These are phyloP conservation scores for Columba livia DNA, from an alignment of 2,113 vertebrate species.

Conservation along the genomic window DNA sequence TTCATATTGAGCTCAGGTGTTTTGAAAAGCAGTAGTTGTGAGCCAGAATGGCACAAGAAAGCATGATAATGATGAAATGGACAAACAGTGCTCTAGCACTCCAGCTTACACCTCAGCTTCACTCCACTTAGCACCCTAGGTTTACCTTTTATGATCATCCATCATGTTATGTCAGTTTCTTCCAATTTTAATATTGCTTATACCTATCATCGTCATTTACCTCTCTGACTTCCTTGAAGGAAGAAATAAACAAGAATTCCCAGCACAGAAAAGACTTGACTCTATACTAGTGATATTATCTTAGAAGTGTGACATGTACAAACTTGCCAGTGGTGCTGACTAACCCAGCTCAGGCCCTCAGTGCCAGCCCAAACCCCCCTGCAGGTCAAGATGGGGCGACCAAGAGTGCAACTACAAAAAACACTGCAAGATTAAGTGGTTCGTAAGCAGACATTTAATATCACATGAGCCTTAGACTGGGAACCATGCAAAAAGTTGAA, in stretches of 20 bases:
- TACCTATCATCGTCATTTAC: background rate
- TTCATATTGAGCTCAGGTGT: background rate
- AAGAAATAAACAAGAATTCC: background rate
- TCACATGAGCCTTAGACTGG: background rate
- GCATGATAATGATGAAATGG: background rate
- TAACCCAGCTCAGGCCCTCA: background rate
- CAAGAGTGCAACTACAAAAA: background rate
- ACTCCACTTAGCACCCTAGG: background rate
- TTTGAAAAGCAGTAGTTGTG: background rate
- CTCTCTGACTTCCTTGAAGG: background rate
- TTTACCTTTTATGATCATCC: background rate
- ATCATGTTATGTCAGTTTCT: conserved; percentile 18
- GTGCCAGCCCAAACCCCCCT: background rate
- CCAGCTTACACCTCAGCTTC: background rate
- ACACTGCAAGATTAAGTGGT: background rate
- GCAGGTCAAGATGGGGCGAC: background rate
- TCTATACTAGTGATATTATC: background rate
- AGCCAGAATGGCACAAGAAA: background rate
- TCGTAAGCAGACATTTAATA: background rate
- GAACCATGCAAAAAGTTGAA: background rate
- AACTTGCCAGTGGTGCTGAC: background rate
- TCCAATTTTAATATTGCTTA: background rate
- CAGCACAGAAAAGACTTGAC: background rate
- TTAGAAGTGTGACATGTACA: background rate
- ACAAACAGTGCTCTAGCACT: background rate